Percentiles rank a stretch among this genome's conserved stretches.
These are phyloP conservation scores for Aleiodes sp. DNA, from an alignment of 1,140 invertebrate genomes.

Conservation along the genomic window DNA sequence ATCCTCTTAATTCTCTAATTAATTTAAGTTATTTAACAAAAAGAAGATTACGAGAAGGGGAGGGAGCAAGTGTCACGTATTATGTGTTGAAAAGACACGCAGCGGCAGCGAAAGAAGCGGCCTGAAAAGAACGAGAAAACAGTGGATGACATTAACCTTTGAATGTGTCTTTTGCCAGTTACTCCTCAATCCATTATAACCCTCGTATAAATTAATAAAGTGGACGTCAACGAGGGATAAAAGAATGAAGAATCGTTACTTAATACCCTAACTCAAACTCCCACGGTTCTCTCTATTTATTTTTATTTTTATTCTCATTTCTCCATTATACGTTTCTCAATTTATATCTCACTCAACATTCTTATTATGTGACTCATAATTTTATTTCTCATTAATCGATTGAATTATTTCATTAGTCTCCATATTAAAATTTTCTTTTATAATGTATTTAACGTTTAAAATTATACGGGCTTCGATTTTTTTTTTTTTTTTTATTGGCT, in stretches of 20 bases:
- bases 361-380: background rate
- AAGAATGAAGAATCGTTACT: slow-evolving; percentile 35
- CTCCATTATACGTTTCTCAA: background rate
- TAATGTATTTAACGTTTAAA: too few relatives aligned
- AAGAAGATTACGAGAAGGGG: too few relatives aligned
- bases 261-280: slow-evolving; percentile 13
- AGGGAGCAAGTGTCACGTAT: too few relatives aligned
- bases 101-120: slow-evolving; percentile 30
- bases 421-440: background rate
- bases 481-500: too few relatives aligned
- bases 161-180: slow-evolving; percentile 29
- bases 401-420: slow-evolving; percentile 13
- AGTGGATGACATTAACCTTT: slow-evolving; percentile 40
- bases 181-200: slow-evolving; percentile 48
- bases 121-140: slow-evolving; percentile 2
- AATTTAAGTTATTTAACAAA: too few relatives aligned
- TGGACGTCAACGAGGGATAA: slow-evolving; percentile 50
- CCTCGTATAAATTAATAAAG: slow-evolving; percentile 57
- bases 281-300: slow-evolving; percentile 8
- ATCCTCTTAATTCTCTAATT: too few relatives aligned
- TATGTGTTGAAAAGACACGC: background rate
- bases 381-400: slow-evolving; percentile 1
- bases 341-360: background rate
- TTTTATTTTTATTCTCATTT: background rate
- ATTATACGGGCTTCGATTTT: background rate